A percentile compares a stretch with the other conserved stretches of the same genome.
Evolutionary conservation across 2,888 invertebrate species (phyloP).

Genomic region (Microplitis manilae): DNA sequence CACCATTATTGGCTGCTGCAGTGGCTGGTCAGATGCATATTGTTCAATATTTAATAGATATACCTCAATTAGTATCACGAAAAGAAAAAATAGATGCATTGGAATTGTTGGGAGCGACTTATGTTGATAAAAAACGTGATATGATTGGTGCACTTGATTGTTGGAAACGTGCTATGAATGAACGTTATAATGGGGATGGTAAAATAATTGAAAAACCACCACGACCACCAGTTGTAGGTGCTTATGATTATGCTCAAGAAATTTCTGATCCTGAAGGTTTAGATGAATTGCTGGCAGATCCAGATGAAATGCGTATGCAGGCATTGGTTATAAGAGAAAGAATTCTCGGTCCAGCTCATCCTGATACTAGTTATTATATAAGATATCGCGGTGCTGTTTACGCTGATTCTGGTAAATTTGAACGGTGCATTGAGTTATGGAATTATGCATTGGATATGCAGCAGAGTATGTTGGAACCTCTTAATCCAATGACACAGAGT

Average conservation of each 20-base stretch:
- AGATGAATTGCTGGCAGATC: conserved; percentile 90
- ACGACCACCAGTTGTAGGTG: conserved; percentile 81
- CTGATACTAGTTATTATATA: conserved; percentile 97
- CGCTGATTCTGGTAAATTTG: conserved; percentile 95
- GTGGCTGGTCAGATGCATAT: conserved; percentile 91
- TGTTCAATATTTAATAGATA: conserved; percentile 88
- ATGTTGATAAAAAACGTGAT: conserved; percentile 96
- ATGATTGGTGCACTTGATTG: conserved; percentile 90
- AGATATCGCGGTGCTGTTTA: conserved; percentile 93
- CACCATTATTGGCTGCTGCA: conserved; percentile 93
- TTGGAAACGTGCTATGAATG: conserved; percentile 94
- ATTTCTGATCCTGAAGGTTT: conserved; percentile 84
- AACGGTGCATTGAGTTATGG: conserved; percentile 94
- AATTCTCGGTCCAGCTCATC: conserved; percentile 93
- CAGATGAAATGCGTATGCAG: conserved; percentile 97
- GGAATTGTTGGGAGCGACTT: conserved; percentile 93
- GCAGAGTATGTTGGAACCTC: conserved; percentile 91
- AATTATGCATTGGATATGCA: conserved; percentile 98
- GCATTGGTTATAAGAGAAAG: conserved; percentile 92
- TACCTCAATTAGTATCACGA: conserved; percentile 80
- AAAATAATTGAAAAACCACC: conserved; percentile 83
- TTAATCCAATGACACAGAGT: conserved; percentile 95
- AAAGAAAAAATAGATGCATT: conserved; percentile 90
- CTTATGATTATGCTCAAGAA: conserved; percentile 91
- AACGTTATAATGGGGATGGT: conserved; percentile 81